A percentile compares a stretch with the other conserved stretches of the same genome.
These are phyloP conservation scores for Knipowitschia caucasica DNA, from an alignment of 2,797 vertebrate genomes.

Conservation along the genomic window DNA sequence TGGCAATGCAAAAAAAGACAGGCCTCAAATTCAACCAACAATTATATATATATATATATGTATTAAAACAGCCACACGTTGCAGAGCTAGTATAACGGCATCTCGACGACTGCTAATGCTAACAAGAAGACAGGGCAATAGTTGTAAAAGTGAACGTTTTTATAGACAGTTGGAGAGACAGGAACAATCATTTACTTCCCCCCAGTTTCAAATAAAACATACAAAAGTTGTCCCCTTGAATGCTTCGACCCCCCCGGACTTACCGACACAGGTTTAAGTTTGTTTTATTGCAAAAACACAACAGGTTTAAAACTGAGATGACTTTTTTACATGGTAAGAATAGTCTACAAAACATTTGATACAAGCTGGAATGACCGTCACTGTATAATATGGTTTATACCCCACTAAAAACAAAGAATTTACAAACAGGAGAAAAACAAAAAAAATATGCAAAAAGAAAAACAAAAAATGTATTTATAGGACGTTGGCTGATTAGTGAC, in stretches of 20 bases:
- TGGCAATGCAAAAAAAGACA: slow-evolving; percentile 71
- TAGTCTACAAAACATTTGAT: slow-evolving; percentile 94
- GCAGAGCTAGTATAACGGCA: slow-evolving; percentile 31
- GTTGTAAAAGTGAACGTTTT: slow-evolving; percentile 48
- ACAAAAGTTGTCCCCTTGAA: slow-evolving; percentile 47
- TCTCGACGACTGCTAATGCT: not conserved
- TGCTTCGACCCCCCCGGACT: slow-evolving; percentile 83
- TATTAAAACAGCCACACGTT: slow-evolving; percentile 53
- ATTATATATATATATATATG: too few species aligned
- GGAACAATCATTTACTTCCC: slow-evolving; percentile 29
- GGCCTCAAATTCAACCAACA: slow-evolving; percentile 61
- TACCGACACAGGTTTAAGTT: slow-evolving; percentile 99
- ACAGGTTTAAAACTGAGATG: slow-evolving; percentile 98
- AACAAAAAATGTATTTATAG: slow-evolving; percentile 26
- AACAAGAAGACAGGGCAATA: slow-evolving; percentile 18
- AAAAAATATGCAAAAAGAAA: slow-evolving; percentile 28
- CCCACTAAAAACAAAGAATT: slow-evolving; percentile 99
- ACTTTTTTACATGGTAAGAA: slow-evolving; percentile 93
- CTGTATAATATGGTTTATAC: slow-evolving; percentile 85
- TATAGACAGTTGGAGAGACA: slow-evolving; percentile 75
- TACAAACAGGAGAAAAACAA: slow-evolving; percentile 86
- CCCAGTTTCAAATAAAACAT: slow-evolving; percentile 22
- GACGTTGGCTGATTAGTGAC: slow-evolving; percentile 83
- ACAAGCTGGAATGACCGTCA: slow-evolving; percentile 96
- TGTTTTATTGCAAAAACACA: slow-evolving; percentile 99